phyloP scores from a whole-genome alignment of 2,113 vertebrate species.

The Monopterus albus region DNA sequence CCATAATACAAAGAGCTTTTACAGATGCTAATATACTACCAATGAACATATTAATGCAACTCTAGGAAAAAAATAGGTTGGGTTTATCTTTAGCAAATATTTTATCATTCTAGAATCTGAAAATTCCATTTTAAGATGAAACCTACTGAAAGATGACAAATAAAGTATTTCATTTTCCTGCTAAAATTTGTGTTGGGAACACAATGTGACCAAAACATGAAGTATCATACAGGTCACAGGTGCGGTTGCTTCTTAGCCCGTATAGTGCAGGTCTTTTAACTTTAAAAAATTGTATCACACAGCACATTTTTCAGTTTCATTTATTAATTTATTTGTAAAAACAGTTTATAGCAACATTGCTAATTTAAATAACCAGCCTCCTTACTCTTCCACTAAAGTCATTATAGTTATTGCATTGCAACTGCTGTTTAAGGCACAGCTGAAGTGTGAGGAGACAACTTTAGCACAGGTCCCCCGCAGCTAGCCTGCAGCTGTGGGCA shows the following conservation, averaged over 20 bases:
- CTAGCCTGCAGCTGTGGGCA: conserved; percentile 35
- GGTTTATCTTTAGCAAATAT: neutral
- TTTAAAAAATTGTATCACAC: neutral
- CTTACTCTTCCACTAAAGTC: conserved; percentile 4
- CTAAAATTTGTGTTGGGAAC: neutral
- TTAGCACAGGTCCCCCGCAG: conserved; percentile 41
- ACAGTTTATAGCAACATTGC: neutral
- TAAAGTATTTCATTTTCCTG: neutral
- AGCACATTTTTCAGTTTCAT: neutral
- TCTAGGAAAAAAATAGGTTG: neutral
- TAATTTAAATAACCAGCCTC: neutral
- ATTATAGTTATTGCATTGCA: neutral
- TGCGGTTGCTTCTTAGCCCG: neutral
- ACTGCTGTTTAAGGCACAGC: conserved; percentile 20
- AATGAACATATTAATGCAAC: neutral
- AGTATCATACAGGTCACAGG: too few relatives aligned
- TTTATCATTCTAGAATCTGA: neutral
- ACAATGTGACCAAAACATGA: neutral
- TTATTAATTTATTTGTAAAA: neutral
- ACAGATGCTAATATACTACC: neutral
- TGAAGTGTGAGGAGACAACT: conserved; percentile 40
- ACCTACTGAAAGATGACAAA: neutral
- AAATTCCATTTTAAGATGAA: neutral
- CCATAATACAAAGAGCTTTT: neutral
- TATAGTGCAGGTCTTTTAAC: neutral